Evolutionary conservation across 2,113 vertebrate genomes (phyloP).

Genomic region (Clarias batrachus): DNA sequence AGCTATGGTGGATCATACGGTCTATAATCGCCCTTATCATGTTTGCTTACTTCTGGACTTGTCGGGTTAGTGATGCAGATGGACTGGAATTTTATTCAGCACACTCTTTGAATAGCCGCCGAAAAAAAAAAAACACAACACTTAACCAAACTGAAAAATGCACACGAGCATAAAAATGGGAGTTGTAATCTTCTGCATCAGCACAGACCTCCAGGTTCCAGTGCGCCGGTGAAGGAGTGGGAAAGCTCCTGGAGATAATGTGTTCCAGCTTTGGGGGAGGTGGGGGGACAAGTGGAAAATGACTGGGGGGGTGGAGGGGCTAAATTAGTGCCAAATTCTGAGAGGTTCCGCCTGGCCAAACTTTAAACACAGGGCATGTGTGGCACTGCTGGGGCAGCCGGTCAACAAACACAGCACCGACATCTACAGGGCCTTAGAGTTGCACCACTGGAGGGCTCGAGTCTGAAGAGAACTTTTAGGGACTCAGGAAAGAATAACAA

Average conservation of each 20-base stretch:
- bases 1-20: neutral
- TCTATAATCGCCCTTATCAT: neutral
- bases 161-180: conserved; percentile 39
- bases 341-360: conserved; percentile 59
- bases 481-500: neutral
- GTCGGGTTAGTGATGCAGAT: conserved; percentile 29
- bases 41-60: conserved; percentile 13
- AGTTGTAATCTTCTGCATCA: conserved; percentile 49
- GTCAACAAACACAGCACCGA: conserved; percentile 42
- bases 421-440: neutral
- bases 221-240: conserved; percentile 38
- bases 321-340: conserved; percentile 56
- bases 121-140: neutral
- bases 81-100: conserved; percentile 23
- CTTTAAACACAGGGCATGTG: conserved; percentile 59
- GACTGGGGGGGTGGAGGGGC: conserved; percentile 55
- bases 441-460: neutral
- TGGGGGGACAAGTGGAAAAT: conserved; percentile 63
- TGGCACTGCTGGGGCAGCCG: conserved; percentile 45
- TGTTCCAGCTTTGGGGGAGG: conserved; percentile 60
- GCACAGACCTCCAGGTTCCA: conserved; percentile 44
- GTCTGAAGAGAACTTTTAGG: neutral
- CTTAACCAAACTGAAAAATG: conserved; percentile 17
- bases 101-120: conserved; percentile 3
- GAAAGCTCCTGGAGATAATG: conserved; percentile 58